Evolutionary conservation across 2,113 vertebrate species (phyloP).

Genomic region (Corythoichthys intestinalis): DNA sequence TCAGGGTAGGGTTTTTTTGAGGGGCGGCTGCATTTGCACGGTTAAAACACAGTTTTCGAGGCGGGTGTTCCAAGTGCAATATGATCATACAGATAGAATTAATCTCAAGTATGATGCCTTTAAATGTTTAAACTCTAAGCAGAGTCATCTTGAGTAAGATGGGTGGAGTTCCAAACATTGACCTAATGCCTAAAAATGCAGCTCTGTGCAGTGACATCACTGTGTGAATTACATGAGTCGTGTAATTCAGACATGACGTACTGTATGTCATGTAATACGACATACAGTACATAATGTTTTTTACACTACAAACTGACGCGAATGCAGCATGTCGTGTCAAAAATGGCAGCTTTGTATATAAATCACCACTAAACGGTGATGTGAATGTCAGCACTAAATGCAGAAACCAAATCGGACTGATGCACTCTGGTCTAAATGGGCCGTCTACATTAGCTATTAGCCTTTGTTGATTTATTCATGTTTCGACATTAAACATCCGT

Average conservation of each 20-base stretch:
- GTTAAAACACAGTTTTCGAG: not conserved
- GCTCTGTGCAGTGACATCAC: not conserved
- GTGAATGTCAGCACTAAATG: not conserved
- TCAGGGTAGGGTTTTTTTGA: too few relatives aligned
- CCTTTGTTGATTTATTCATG: not conserved
- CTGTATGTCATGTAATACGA: too few relatives aligned
- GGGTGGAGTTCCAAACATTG: slow-evolving; percentile 3
- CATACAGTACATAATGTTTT: not conserved
- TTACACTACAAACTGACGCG: too few relatives aligned
- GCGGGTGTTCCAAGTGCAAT: not conserved
- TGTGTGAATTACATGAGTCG: not conserved
- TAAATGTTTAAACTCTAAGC: slow-evolving; percentile 19
- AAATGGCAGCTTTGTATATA: too few relatives aligned
- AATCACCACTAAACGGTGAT: not conserved
- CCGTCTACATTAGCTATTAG: not conserved
- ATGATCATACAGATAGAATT: not conserved
- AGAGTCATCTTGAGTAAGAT: not conserved
- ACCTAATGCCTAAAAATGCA: not conserved
- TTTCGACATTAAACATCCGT: not conserved
- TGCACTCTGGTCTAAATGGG: not conserved
- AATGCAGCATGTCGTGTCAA: too few relatives aligned
- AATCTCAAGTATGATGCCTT: not conserved
- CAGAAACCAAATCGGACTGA: not conserved
- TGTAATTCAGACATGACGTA: too few relatives aligned
- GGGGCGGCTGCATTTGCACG: too few relatives aligned